Conservation (phyloP, 92 coral and sea anemone genomes). For the Desmophyllum pertusum region DNA sequence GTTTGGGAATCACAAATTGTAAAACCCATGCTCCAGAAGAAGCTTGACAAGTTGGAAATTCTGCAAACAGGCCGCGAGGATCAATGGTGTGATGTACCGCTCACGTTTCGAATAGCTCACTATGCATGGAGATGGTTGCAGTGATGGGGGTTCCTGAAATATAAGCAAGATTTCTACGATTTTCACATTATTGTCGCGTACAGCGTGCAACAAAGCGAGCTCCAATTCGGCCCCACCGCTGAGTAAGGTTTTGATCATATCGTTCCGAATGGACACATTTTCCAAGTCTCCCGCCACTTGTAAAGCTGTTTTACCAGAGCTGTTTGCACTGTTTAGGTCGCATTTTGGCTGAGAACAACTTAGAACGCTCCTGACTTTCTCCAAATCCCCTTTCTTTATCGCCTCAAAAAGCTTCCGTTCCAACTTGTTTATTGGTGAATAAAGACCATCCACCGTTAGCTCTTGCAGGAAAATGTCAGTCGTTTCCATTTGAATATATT, state of each 20-base stretch:
- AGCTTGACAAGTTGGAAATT: constrained; percentile 71
- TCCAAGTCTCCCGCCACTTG: constrained; percentile 62
- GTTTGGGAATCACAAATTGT: constrained; percentile 65
- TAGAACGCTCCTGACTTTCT: background rate
- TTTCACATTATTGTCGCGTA: constrained; percentile 55
- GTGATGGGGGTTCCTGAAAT: constrained; percentile 8
- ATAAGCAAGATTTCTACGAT: constrained; percentile 64
- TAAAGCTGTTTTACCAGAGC: constrained; percentile 74
- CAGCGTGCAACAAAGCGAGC: constrained; percentile 75
- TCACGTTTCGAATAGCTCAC: background rate
- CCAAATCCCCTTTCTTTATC: constrained; percentile 15
- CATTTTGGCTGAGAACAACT: background rate
- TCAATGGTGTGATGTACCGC: constrained; percentile 59
- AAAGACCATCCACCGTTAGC: background rate
- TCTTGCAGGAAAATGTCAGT: constrained; percentile 17
- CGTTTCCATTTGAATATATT: background rate
- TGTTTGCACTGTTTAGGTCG: constrained; percentile 67
- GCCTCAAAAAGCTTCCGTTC: constrained; percentile 9
- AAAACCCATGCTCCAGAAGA: constrained; percentile 55
- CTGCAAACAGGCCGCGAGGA: constrained; percentile 70
- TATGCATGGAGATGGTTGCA: background rate
- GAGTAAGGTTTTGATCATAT: constrained; percentile 60
- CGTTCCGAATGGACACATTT: constrained; percentile 40
- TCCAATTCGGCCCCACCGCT: constrained; percentile 76
- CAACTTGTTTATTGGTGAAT: background rate